These are phyloP conservation scores for Plutomurus gul DNA, from an alignment of 1,140 invertebrate species.

Conservation along the genomic window DNA sequence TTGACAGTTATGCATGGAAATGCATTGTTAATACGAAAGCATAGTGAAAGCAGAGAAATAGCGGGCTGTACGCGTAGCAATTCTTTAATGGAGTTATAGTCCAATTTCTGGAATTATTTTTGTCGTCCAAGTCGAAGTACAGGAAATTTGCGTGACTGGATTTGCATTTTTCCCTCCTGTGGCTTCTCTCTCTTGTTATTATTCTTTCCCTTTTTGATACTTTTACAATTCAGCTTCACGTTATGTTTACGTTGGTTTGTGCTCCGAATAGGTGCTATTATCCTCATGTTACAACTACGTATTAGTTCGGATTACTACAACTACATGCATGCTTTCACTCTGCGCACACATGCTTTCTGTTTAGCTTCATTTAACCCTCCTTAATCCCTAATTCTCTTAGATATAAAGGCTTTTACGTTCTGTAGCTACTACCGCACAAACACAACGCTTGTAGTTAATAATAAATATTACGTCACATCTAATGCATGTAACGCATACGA, in stretches of 20 bases:
- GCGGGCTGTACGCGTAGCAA: too few species aligned
- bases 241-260: neutral
- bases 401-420: neutral
- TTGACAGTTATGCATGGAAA: too few species aligned
- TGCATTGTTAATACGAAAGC: too few species aligned
- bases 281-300: neutral
- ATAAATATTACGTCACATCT: too few species aligned
- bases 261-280: neutral
- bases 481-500: too few species aligned
- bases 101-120: slow-evolving; percentile 31
- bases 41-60: too few species aligned
- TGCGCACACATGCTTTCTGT: neutral
- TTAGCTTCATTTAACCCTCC: neutral
- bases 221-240: neutral
- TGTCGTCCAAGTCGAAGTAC: slow-evolving; percentile 1
- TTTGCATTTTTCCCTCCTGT: slow-evolving; percentile 30
- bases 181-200: slow-evolving; percentile 9
- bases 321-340: neutral
- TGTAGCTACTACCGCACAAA: neutral
- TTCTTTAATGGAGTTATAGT: slow-evolving; percentile 35
- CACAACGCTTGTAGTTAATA: neutral
- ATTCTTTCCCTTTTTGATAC: neutral
- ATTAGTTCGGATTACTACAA: neutral
- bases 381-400: neutral
- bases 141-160: slow-evolving; percentile 29